Conservation (phyloP, 35 echinoderm and acorn worm genomes). For the Apostichopus japonicus region DNA sequence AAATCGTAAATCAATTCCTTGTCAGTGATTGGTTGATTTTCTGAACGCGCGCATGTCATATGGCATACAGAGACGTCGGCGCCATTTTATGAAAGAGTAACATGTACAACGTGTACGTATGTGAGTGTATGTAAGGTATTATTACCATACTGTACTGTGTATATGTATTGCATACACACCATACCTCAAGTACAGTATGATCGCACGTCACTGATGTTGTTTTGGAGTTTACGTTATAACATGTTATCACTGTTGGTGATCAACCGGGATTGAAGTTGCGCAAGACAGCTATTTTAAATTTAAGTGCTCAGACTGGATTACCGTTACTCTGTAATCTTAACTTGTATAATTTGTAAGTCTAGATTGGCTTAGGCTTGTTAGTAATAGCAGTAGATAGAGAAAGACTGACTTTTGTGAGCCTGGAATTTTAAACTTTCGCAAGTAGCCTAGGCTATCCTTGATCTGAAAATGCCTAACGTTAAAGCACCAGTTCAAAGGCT, state of each 20-base stretch:
- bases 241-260: not conserved
- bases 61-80: conserved; percentile 14
- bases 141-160: not conserved
- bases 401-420: no score
- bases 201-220: not conserved
- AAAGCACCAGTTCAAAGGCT: conserved; percentile 76
- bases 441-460: not conserved
- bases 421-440: not conserved
- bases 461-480: conserved; percentile 15
- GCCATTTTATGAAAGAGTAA: conserved; percentile 29
- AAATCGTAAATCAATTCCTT: not conserved
- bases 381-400: no score
- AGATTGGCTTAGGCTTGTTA: no score
- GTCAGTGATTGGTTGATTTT: conserved; percentile 34
- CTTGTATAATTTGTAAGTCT: not conserved
- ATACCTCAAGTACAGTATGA: not conserved
- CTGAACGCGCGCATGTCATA: conserved; percentile 12
- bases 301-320: not conserved
- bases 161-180: not conserved
- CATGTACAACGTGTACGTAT: not conserved
- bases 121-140: not conserved
- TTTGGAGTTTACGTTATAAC: not conserved
- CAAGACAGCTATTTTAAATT: not conserved
- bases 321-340: not conserved
- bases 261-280: not conserved